These are phyloP conservation scores for Stenolophus ochropezus DNA, from an alignment of 2,888 invertebrate genomes.

Conservation along the genomic window DNA sequence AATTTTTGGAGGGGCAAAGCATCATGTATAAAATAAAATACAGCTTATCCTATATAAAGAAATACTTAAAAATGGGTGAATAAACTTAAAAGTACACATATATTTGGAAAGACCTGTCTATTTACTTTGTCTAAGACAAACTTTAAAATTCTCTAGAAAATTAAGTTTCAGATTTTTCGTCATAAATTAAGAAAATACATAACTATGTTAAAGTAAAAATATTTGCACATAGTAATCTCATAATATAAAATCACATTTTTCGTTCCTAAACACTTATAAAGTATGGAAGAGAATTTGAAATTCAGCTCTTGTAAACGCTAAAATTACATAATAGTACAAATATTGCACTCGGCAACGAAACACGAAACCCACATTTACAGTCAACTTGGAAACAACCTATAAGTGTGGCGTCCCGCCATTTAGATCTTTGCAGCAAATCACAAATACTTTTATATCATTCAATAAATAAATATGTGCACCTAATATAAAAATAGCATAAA, in stretches of 20 bases:
- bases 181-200: slow-evolving; percentile 41
- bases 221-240: slow-evolving; percentile 59
- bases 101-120: slow-evolving; percentile 15
- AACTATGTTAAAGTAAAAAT: slow-evolving; percentile 57
- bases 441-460: slow-evolving; percentile 40
- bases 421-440: slow-evolving; percentile 44
- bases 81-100: slow-evolving; percentile 30
- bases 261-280: slow-evolving; percentile 56
- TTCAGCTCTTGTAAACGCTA: too few species aligned
- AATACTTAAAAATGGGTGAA: slow-evolving; percentile 14
- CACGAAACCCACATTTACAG: slow-evolving; percentile 19
- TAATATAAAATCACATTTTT: slow-evolving; percentile 61
- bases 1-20: slow-evolving; percentile 41
- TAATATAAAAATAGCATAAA: slow-evolving; percentile 35
- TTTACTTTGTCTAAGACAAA: slow-evolving; percentile 33
- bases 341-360: slow-evolving; percentile 43
- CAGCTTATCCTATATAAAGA: slow-evolving; percentile 24
- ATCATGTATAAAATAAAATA: slow-evolving; percentile 41
- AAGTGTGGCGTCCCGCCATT: slow-evolving; percentile 17
- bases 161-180: slow-evolving; percentile 31
- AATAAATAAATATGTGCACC: slow-evolving; percentile 50
- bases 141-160: slow-evolving; percentile 1
- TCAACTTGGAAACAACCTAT: slow-evolving; percentile 30
- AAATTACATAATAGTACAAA: slow-evolving; percentile 34
- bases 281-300: slow-evolving; percentile 56